A percentile compares a stretch with the other conserved stretches of the same genome.
Evolutionary conservation across 2,797 vertebrate species (phyloP).

Genomic region (Podarcis lilfordi): DNA sequence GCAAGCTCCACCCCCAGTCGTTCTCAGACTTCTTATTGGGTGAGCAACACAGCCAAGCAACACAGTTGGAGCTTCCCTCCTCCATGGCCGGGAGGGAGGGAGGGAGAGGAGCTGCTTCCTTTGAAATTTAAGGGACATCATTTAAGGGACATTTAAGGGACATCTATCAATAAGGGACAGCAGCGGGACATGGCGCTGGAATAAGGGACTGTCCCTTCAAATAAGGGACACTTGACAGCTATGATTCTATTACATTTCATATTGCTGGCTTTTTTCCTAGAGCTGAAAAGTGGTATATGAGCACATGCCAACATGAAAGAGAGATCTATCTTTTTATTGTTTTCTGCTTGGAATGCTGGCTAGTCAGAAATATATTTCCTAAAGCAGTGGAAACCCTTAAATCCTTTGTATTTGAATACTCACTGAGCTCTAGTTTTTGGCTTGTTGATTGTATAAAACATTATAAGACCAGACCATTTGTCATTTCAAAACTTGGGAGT

Average conservation of each 20-base stretch:
- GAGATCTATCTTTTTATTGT: not conserved
- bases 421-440: constrained; percentile 1
- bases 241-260: not conserved
- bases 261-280: not conserved
- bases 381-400: constrained; percentile 11
- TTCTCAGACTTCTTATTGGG: too few relatives aligned
- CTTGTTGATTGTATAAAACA: constrained; percentile 13
- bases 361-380: not conserved
- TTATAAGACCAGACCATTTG: not conserved
- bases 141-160: too few relatives aligned
- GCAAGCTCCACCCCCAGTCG: too few relatives aligned
- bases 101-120: too few relatives aligned
- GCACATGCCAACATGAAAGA: constrained; percentile 16
- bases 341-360: not conserved
- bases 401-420: not conserved
- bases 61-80: too few relatives aligned
- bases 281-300: accelerated
- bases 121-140: too few relatives aligned
- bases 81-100: too few relatives aligned
- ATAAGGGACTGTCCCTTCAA: too few relatives aligned
- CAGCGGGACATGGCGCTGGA: too few relatives aligned
- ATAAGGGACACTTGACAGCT: too few relatives aligned
- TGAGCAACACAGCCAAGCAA: too few relatives aligned
- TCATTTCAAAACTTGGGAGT: not conserved
- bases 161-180: too few relatives aligned